Evolutionary conservation across 2,797 vertebrate species (phyloP), one percentile per base, ranked within the genome.

Genomic region (Pagetopsis macropterus): DNA sequence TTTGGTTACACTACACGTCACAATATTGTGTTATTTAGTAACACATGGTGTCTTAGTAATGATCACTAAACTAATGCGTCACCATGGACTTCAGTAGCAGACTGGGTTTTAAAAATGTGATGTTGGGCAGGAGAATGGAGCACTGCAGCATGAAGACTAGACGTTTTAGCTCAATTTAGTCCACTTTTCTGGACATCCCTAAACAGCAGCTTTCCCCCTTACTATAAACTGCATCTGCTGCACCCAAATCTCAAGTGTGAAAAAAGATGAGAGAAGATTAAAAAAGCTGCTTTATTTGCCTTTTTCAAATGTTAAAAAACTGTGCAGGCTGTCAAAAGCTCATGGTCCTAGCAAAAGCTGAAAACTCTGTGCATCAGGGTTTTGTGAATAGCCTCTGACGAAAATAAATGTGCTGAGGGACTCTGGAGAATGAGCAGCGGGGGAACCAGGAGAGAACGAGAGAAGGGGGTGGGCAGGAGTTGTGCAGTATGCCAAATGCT

Each of bases 401-500:
- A 51, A 46, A 60, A 46, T 62, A 19, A 52, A 51, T 37, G 19
- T 5, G 49, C 37, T 17, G 44, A 46, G 49, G 41, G 73, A 60
- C 55, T 62, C 63, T n/a, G 52, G 13, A 65, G 50, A 48, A 16
- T 27, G 45, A 75, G 68, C 50, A 2, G 60, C 2, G 37, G 27
- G 46, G 65, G 50, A 81, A 68, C 4, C 0, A 54, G 17, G 37
- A 21, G 46, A 65, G 50, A 81, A 68, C 4, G 0, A 54, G 17
- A 48, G 16, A 11, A 5, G 0, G 40, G 40, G 19, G 12, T 8
- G 9, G 17, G 23, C 46, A 50, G 49, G 37, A 15, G 9, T 17
- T 9, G 71, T 55, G 58, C 49, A n/a, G 19, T 68, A 3, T 3
- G 7, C 75, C 65, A 81, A 66, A 4, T 3, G 5, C 75, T 66